Percentiles rank a stretch among this genome's conserved stretches.
Conservation (phyloP, 2,113 vertebrate species). For the Anseranas semipalmata region DNA sequence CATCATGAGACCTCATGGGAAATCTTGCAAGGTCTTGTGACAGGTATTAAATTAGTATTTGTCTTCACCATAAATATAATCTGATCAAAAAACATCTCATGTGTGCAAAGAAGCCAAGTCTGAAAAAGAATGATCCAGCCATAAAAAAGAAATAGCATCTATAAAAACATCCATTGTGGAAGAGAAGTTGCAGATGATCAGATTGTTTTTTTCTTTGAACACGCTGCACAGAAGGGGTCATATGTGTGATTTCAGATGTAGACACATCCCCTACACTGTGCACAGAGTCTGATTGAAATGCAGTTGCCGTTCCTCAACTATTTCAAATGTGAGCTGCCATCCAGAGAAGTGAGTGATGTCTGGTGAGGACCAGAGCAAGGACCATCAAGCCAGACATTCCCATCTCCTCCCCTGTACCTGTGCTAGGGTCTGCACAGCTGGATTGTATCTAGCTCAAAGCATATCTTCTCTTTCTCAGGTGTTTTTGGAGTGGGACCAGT, state of each 20-base stretch:
- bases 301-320: background rate
- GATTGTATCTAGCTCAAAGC: background rate
- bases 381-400: background rate
- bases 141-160: background rate
- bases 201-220: background rate
- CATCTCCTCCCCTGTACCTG: background rate
- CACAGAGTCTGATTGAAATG: background rate
- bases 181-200: background rate
- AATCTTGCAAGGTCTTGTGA: conserved; percentile 48
- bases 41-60: conserved; percentile 54
- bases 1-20: conserved; percentile 33
- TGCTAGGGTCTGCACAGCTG: background rate
- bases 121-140: background rate
- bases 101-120: background rate
- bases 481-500: background rate
- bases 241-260: background rate
- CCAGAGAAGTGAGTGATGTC: background rate
- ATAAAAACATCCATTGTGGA: background rate
- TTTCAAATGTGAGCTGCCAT: background rate
- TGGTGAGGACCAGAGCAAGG: background rate
- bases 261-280: background rate
- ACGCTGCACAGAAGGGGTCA: background rate
- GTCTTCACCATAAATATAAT: background rate
- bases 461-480: background rate
- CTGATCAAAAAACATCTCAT: conserved; percentile 36